Conservation (phyloP, 2,113 vertebrate genomes). For the Alces alces region DNA sequence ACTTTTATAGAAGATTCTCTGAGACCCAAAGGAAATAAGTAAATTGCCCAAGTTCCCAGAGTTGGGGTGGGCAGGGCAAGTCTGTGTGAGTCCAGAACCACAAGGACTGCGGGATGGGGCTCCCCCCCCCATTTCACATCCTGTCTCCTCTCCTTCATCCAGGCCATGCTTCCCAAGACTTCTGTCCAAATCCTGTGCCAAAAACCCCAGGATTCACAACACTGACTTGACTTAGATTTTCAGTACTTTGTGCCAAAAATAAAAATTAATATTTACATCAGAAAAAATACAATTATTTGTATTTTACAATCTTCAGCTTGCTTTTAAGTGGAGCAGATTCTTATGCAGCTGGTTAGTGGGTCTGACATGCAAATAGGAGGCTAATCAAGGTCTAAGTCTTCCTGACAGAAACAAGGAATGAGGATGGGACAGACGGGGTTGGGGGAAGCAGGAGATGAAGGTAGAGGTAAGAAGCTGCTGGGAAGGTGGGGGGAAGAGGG, state of each 20-base stretch:
- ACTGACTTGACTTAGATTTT: neutral
- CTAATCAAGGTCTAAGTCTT: neutral
- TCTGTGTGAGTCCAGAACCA: neutral
- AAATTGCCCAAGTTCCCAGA: neutral
- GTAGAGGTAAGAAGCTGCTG: neutral
- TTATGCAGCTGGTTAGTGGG: neutral
- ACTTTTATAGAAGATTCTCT: neutral
- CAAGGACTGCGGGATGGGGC: neutral
- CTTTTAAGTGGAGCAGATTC: neutral
- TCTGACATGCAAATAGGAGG: neutral
- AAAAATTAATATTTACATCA: neutral
- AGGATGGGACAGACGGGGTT: fast-evolving
- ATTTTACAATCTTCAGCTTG: neutral
- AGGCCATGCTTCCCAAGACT: neutral
- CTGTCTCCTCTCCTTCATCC: neutral
- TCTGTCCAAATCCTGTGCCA: neutral
- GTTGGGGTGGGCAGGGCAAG: neutral
- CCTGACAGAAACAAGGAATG: neutral
- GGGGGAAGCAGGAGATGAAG: neutral
- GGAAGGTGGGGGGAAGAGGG: neutral
- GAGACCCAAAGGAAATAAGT: neutral
- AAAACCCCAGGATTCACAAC: neutral
- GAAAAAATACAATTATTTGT: neutral
- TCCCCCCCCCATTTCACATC: neutral
- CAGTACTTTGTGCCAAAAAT: neutral